phyloP scores from a whole-genome alignment of 30 jellyfish, hydroid and myxozoan genomes.

The Aurelia sp. region DNA sequence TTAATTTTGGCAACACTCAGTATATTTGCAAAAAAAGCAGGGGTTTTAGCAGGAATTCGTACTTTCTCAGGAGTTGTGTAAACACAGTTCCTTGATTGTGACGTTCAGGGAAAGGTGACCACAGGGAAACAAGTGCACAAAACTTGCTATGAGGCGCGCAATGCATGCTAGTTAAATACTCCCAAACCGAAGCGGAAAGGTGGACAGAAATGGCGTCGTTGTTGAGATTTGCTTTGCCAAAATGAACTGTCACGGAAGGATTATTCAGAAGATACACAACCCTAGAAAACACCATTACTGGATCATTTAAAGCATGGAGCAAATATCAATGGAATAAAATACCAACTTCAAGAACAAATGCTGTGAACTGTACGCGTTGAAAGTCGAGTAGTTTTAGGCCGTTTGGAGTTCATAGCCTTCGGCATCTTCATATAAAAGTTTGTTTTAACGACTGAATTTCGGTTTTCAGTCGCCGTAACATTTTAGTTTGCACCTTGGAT shows the following conservation, averaged over 20 bases:
- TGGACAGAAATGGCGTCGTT: conserved; percentile 44
- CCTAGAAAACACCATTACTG: too few species aligned
- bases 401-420: conserved; percentile 25
- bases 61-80: too few species aligned
- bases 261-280: not conserved
- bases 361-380: not conserved
- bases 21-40: too few species aligned
- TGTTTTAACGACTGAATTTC: too few species aligned
- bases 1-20: too few species aligned
- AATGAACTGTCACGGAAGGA: not conserved
- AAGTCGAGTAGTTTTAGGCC: not conserved
- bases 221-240: not conserved
- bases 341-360: not conserved
- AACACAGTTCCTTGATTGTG: too few species aligned
- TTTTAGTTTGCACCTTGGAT: too few species aligned
- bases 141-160: not conserved
- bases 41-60: too few species aligned
- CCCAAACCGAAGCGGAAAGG: conserved; percentile 39
- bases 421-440: conserved; percentile 14
- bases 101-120: conserved; percentile 2
- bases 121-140: not conserved
- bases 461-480: too few species aligned
- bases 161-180: conserved; percentile 31
- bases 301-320: too few species aligned
- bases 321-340: too few species aligned